A percentile compares a stretch with the other conserved stretches of the same genome.
Conservation (phyloP, 2,797 vertebrate species). For the Microhierax caerulescens region DNA sequence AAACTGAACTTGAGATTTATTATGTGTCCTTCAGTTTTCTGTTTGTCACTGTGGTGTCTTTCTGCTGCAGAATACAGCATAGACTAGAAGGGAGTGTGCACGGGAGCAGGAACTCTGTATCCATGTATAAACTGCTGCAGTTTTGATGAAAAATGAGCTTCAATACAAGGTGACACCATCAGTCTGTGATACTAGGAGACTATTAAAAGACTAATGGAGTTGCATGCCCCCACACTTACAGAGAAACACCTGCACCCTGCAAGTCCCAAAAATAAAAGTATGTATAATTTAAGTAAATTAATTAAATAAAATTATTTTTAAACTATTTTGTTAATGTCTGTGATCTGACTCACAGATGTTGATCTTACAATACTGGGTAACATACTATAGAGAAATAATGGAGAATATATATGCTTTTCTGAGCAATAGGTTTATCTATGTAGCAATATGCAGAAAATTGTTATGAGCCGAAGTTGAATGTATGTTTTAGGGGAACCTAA, state of each 20-base stretch:
- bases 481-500: neutral
- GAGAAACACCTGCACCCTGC: conserved; percentile 8
- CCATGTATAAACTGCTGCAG: neutral
- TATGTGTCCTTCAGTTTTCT: neutral
- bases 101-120: conserved; percentile 5
- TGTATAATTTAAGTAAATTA: conserved; percentile 31
- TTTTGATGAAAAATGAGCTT: conserved; percentile 7
- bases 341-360: conserved; percentile 27
- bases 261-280: conserved; percentile 13
- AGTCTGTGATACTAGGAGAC: neutral
- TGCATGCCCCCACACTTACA: neutral
- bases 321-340: conserved; percentile 26
- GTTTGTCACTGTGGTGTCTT: neutral
- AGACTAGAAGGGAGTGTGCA: conserved; percentile 22
- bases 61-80: neutral
- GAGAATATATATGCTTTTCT: neutral
- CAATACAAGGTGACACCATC: neutral
- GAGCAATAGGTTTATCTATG: neutral
- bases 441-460: neutral
- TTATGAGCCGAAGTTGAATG: neutral
- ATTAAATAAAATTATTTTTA: conserved; percentile 6
- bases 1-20: neutral
- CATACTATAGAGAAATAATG: neutral
- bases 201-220: conserved; percentile 25
- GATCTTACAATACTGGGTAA: neutral